phyloP scores from a whole-genome alignment of 2,113 vertebrate species.

The Chitala chitala region DNA sequence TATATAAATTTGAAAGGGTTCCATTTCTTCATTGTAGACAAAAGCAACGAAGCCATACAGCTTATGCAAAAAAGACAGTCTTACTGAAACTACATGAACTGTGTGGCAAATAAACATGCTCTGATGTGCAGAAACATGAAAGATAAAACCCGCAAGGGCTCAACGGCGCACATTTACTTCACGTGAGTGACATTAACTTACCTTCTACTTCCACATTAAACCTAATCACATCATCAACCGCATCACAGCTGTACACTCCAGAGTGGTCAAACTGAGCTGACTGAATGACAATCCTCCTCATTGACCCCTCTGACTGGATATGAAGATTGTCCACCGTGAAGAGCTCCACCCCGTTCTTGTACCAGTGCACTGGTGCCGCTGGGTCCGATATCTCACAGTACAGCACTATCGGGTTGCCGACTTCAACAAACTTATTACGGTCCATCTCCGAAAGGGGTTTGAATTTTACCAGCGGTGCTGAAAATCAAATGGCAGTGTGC shows the following conservation, averaged over 20 bases:
- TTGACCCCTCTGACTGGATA: conserved; percentile 69
- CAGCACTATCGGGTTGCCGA: conserved; percentile 69
- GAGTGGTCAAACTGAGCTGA: conserved; percentile 68
- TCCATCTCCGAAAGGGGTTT: conserved; percentile 68
- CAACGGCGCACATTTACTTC: too few relatives aligned
- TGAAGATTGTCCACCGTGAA: conserved; percentile 62
- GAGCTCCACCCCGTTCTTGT: conserved; percentile 66
- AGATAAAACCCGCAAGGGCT: too few relatives aligned
- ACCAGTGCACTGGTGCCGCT: conserved; percentile 61
- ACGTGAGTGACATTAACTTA: conserved; percentile 36
- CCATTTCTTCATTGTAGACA: neutral
- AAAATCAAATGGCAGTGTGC: conserved; percentile 8
- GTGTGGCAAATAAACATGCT: neutral
- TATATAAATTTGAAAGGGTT: conserved; percentile 19
- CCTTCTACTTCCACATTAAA: conserved; percentile 74
- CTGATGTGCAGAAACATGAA: neutral
- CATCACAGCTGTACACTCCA: conserved; percentile 72
- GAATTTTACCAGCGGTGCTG: conserved; percentile 71
- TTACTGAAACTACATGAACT: neutral
- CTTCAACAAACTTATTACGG: conserved; percentile 70
- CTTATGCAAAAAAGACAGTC: neutral
- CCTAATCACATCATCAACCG: conserved; percentile 67
- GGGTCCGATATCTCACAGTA: conserved; percentile 71
- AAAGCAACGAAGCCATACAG: neutral
- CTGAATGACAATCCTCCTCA: conserved; percentile 72